These are phyloP conservation scores for Theretra japonica DNA, from an alignment of 2,888 invertebrate genomes.

Conservation along the genomic window DNA sequence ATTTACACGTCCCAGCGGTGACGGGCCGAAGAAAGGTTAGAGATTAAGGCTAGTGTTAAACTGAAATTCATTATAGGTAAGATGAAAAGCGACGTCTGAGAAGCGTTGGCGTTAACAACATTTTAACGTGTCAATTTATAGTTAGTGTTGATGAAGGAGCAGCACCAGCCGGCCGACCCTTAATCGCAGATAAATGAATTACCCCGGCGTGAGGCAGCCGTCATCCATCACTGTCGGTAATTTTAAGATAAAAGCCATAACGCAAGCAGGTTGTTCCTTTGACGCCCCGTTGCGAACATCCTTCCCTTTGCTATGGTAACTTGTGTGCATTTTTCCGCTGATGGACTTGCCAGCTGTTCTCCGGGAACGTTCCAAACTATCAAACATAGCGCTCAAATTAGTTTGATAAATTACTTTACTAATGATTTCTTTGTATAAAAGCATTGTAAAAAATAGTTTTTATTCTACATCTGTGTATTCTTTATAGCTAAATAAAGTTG, in stretches of 20 bases:
- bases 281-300: conserved; percentile 33
- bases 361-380: conserved; percentile 27
- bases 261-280: conserved; percentile 56
- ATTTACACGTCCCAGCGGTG: conserved; percentile 1
- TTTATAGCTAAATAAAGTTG: neutral
- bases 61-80: conserved; percentile 27
- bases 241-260: conserved; percentile 75
- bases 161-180: conserved; percentile 55
- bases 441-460: neutral
- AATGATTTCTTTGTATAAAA: conserved; percentile 18
- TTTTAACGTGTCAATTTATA: conserved; percentile 57
- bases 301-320: conserved; percentile 25
- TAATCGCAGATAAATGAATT: conserved; percentile 78
- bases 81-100: conserved; percentile 33
- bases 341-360: conserved; percentile 26
- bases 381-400: conserved; percentile 21
- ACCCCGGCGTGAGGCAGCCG: conserved; percentile 52
- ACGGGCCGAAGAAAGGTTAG: conserved; percentile 15
- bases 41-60: conserved; percentile 25
- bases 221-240: conserved; percentile 76
- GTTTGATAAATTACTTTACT: conserved; percentile 22
- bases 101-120: conserved; percentile 44
- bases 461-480: neutral
- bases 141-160: conserved; percentile 53
- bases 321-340: conserved; percentile 33